A percentile compares a stretch with the other conserved stretches of the same genome.
Conservation (phyloP, 2,113 vertebrate genomes). For the Raja brachyura region DNA sequence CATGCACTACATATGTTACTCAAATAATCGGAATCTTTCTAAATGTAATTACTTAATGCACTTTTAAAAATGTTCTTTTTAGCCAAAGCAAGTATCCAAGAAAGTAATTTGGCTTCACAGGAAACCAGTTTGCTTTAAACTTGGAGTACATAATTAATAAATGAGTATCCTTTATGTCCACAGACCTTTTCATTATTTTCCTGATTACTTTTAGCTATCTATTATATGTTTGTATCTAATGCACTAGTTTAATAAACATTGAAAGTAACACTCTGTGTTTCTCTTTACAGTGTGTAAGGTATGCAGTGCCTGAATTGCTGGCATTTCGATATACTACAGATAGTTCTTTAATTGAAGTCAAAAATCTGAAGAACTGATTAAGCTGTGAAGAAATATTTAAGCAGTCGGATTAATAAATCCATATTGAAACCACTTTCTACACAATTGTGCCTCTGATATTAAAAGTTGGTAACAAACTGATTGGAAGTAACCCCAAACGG, state of each 20-base stretch:
- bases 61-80: not conserved
- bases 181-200: not conserved
- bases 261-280: not conserved
- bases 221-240: not conserved
- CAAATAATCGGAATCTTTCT: not conserved
- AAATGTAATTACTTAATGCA: not conserved
- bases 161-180: not conserved
- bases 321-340: conserved; percentile 1
- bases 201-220: not conserved
- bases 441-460: conserved; percentile 13
- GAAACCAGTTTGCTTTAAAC: not conserved
- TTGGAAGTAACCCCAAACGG: not conserved
- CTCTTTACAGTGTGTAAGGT: conserved; percentile 16
- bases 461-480: not conserved
- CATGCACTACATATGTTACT: not conserved
- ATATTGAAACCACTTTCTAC: conserved; percentile 3
- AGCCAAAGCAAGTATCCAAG: not conserved
- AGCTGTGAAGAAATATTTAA: conserved; percentile 2
- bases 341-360: not conserved
- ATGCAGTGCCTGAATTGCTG: conserved; percentile 11
- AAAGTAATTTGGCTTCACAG: not conserved
- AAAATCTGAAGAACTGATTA: not conserved
- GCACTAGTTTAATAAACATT: not conserved
- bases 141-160: not conserved
- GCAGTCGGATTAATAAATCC: not conserved